Evolutionary conservation across 2,797 vertebrate genomes (phyloP), one percentile per base, ranked within the genome.

Genomic region (Cyprinella venusta): DNA sequence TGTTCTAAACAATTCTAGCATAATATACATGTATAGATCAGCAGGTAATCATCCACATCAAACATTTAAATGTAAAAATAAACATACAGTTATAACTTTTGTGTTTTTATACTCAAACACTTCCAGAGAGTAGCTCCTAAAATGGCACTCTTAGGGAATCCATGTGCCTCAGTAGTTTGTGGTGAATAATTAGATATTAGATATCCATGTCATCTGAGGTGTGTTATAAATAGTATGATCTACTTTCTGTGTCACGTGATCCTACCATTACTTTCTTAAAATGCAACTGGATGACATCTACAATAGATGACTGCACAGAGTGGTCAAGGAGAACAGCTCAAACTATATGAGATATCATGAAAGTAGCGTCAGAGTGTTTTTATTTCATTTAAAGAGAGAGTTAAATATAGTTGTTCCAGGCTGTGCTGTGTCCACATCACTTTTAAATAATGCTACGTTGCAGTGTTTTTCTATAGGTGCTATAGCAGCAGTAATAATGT

Each of bases 151-250:
- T 64, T 64, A 24, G 38, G 15, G 45, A 80, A 52, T 42, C 15
- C 45, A 15, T 40, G 45, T 24, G 59, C 16, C 69, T 72, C 36
- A 40, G 56, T 50, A 18, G 5, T 50, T 16, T 64, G 75, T 45
- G 56, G 42, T 68, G 70, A 82, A 82, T 82, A 76, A 67, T 82
- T 67, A 65, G 24, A 67, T 33, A 82, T 75, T 26, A 75, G 61
- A 82, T 76, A 76, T 82, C 69, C 54, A 64, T 56, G 72, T 24
- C 38, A 40, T 82, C 71, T 82, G 80, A 81, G 15, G 48, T 45
- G 71, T 68, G 63, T 67, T 82, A 82, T 45, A 82, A 82, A 76
- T 82, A 82, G 80, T 67, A 67, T 76, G 63, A 76, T 82, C 80
- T 65, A 76, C 71, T 82, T 76, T 68, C 56, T 56, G n/a, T n/a